Conservation (phyloP, 1,140 invertebrate genomes). For the Saccostrea glomerata region DNA sequence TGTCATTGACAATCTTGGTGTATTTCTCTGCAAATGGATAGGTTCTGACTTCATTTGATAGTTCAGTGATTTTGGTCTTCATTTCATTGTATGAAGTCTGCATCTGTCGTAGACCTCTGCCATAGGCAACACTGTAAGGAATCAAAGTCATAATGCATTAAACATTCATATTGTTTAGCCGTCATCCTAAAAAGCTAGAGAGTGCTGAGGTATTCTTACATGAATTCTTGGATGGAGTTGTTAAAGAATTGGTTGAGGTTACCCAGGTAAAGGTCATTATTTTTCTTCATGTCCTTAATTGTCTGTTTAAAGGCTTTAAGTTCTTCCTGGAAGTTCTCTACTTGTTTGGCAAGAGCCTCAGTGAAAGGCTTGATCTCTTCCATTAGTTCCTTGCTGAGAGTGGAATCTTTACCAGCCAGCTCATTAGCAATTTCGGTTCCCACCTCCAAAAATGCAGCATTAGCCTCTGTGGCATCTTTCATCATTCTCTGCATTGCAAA, state of each 20-base stretch:
- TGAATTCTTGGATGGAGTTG: conserved; percentile 51
- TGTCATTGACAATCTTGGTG: conserved; percentile 50
- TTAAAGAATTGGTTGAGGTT: conserved; percentile 60
- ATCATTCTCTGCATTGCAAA: conserved; percentile 19
- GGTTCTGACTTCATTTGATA: conserved; percentile 53
- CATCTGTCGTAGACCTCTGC: conserved; percentile 5
- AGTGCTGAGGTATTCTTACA: conserved; percentile 59
- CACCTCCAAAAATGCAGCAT: conserved; percentile 48
- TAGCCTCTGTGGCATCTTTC: conserved; percentile 49
- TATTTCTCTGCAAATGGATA: conserved; percentile 62
- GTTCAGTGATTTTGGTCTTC: conserved; percentile 45
- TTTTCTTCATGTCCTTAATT: conserved; percentile 64
- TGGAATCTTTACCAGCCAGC: conserved; percentile 62
- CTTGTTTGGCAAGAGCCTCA: conserved; percentile 55
- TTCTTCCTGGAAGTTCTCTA: conserved; percentile 56
- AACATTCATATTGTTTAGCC: neutral
- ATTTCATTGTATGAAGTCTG: conserved; percentile 28
- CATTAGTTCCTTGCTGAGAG: conserved; percentile 61
- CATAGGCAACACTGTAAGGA: conserved; percentile 41
- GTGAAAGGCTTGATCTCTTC: conserved; percentile 63
- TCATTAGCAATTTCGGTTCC: conserved; percentile 52
- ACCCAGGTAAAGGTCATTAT: conserved; percentile 68
- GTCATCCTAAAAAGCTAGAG: neutral
- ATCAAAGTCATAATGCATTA: neutral
- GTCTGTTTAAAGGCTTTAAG: conserved; percentile 55